Percentiles rank a stretch among this genome's conserved stretches.
Conservation (phyloP, 2,797 vertebrate species). For the Oreonectes daqikongensis region DNA sequence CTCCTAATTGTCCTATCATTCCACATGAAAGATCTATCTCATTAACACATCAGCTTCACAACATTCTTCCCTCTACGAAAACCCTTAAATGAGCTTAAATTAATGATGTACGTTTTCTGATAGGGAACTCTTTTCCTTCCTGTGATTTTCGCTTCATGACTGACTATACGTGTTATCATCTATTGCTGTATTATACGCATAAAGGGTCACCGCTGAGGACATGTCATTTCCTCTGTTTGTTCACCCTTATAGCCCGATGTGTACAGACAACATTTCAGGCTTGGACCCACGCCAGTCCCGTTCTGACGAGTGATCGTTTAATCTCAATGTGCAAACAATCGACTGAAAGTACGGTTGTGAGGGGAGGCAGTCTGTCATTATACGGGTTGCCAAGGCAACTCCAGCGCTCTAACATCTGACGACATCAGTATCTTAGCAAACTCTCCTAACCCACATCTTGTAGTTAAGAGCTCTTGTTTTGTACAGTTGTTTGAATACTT, state of each 20-base stretch:
- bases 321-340: constrained; percentile 62
- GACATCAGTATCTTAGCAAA: constrained; percentile 23
- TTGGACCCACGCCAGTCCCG: constrained; percentile 42
- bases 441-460: neutral
- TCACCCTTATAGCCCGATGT: constrained; percentile 23
- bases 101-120: constrained; percentile 71
- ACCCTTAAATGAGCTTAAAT: constrained; percentile 80
- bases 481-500: neutral
- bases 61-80: constrained; percentile 77
- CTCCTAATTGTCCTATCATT: constrained; percentile 85
- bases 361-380: constrained; percentile 59
- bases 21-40: constrained; percentile 81
- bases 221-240: constrained; percentile 21
- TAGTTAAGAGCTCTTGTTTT: neutral
- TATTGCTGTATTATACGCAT: constrained; percentile 7
- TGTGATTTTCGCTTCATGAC: neutral
- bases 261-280: constrained; percentile 39
- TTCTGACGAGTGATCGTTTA: constrained; percentile 56
- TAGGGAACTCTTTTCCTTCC: neutral
- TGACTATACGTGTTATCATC: neutral
- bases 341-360: constrained; percentile 59
- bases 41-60: constrained; percentile 82
- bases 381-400: constrained; percentile 66
- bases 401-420: constrained; percentile 4
- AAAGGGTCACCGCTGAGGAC: constrained; percentile 7